Evolutionary conservation across 2,113 vertebrate species (phyloP).

Genomic region (Myotis lucifugus): DNA sequence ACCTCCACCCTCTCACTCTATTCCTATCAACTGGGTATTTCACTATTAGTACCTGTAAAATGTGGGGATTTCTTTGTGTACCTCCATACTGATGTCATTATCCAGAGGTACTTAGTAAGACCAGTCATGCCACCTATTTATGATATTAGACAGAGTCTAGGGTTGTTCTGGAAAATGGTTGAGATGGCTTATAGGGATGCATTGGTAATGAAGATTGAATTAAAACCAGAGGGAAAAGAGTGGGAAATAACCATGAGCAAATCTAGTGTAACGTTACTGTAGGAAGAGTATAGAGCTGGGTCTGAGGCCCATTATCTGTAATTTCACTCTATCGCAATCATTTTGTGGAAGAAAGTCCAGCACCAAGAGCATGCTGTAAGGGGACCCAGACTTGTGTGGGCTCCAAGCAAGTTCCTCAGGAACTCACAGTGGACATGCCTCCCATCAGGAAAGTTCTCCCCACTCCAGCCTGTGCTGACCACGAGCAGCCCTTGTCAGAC

Average conservation of each 20-base stretch:
- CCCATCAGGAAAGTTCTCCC: neutral
- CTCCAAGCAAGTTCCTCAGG: neutral
- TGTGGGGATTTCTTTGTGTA: neutral
- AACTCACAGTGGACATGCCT: accelerated
- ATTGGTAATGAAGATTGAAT: neutral
- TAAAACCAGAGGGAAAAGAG: neutral
- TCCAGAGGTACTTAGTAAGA: neutral
- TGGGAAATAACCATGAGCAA: neutral
- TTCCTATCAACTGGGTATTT: neutral
- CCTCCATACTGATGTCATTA: neutral
- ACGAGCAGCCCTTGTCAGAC: neutral
- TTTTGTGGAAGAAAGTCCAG: neutral
- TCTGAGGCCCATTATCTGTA: neutral
- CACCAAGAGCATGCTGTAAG: accelerated
- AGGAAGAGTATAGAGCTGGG: neutral
- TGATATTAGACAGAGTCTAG: neutral
- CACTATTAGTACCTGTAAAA: neutral
- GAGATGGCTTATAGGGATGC: neutral
- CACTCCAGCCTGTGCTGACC: neutral
- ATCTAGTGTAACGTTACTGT: neutral
- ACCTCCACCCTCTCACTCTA: accelerated
- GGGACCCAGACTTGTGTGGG: neutral
- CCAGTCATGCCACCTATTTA: neutral
- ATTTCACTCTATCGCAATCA: accelerated
- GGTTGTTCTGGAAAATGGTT: neutral